Base-by-base conservation (phyloP, 2,888 invertebrate genomes). In the Masnerella sp. region DNA sequence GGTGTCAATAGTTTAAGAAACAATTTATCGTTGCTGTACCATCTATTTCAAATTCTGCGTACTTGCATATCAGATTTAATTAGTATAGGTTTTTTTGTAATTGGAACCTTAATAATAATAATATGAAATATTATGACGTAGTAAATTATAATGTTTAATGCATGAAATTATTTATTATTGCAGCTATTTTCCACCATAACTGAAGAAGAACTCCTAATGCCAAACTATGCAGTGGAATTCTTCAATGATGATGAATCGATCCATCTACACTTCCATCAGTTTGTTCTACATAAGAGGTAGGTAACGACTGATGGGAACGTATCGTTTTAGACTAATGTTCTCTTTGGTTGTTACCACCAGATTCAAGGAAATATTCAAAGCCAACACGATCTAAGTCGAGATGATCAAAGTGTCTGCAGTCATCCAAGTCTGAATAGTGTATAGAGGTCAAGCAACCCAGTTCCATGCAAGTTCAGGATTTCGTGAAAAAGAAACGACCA, bases 301-400 rank as follows among this genome's bases (percentile, higher is more conserved):
- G 87, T 87, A 86, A 86, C 85, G 81, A 85, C 86, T 83, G 82
- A 85, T 81, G 86, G 83, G 87, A 84, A 85, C 86, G 79, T 77
- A 72, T 80, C 72, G 74, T 71, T 51, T 72, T 69, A 59, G 72
- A 78, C 68, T 82, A 84, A 84, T 85, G 87, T 87, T 87, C 87
- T 87, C 87, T 87, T 87, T 87, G 87, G 87, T 87, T 87, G 87
- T 87, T 87, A 87, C 87, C 86, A 86, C 86, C 84, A 87, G 87
- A n/a, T 28, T 28, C n/a, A 1, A 28, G 28, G 11, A 28, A n/a
- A n/a, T n/a, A n/a, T n/a, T n/a, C n/a, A n/a, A n/a, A n/a, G n/a
- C n/a, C n/a, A n/a, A n/a, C n/a, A n/a, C n/a, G n/a, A n/a, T n/a
- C n/a, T n/a, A n/a, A n/a, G n/a, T n/a, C n/a, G n/a, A n/a, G n/a